Conservation (phyloP, 1,140 invertebrate species). For the Olivierus martensii region DNA sequence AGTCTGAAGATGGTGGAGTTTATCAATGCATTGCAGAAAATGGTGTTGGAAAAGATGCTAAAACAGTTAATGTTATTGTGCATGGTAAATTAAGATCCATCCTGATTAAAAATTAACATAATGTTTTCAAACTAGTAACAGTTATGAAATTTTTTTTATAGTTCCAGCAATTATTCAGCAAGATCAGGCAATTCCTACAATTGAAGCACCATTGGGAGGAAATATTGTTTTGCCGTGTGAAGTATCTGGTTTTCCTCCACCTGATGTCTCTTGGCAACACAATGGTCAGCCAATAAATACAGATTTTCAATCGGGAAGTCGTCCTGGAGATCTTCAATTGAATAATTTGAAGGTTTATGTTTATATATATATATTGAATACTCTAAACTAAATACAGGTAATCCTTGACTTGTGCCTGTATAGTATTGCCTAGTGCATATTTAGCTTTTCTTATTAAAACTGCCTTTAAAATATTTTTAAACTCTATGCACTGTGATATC, state of each 20-base stretch:
- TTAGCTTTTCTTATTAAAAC: too few relatives aligned
- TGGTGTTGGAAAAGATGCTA: constrained; percentile 54
- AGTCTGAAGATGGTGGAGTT: constrained; percentile 52
- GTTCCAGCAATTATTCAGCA: constrained; percentile 10
- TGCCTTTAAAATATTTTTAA: too few relatives aligned
- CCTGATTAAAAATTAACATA: too few relatives aligned
- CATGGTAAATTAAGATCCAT: constrained; percentile 11
- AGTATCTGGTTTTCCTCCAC: constrained; percentile 27
- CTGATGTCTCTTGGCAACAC: constrained; percentile 28
- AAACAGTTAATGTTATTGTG: constrained; percentile 24
- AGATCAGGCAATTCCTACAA: neutral
- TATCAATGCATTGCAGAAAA: constrained; percentile 81
- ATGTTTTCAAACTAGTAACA: too few relatives aligned
- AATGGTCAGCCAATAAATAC: constrained; percentile 5
- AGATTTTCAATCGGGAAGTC: too few relatives aligned
- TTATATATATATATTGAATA: too few relatives aligned
- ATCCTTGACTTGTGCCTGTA: too few relatives aligned
- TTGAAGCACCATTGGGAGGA: constrained; percentile 23
- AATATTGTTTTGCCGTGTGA: constrained; percentile 29
- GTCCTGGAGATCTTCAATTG: too few relatives aligned
- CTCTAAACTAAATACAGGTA: too few relatives aligned
- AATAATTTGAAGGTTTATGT: neutral
- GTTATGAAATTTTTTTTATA: constrained; percentile 2
- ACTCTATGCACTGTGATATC: too few relatives aligned
- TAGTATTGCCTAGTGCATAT: too few relatives aligned